Base-by-base conservation (phyloP, 2,888 invertebrate species). In the Hirudinaria manillensis region DNA sequence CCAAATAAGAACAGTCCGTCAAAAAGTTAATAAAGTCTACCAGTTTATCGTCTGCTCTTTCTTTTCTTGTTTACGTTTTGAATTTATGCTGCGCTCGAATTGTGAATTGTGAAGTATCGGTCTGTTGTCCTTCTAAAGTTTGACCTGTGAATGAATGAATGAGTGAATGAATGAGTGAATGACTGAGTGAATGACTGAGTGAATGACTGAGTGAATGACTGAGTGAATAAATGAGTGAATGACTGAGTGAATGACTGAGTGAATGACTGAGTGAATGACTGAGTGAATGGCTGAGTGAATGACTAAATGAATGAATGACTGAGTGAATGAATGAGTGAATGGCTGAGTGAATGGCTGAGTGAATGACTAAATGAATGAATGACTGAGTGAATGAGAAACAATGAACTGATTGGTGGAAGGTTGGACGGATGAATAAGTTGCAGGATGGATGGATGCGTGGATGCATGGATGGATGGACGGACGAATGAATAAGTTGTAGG, bases 401-500 rank as follows among this genome's bases (percentile, higher is more conserved):
- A 53, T 53, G 53, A 53, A 53, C 19, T 13, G 19, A 53, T 53
- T 13, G 53, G 19, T 53, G 53, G 53, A 53, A 16, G 53, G 53
- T 19, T 61, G 61, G 19, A 10, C 21, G 61, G 10, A 61, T 61
- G 29, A 19, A 6, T 61, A 10, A 1, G 29, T 29, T 13, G 53
- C 13, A 16, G 10, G 21, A 61, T 13, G 19, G n/a, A 61, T 61
- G 29, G 61, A 61, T 61, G 61, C 19, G 3, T 61, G 61, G 19
- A 13, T 61, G 61, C 1, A 61, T 61, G 61, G 61, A 61, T 61
- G 61, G 61, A 13, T 61, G 61, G n/a, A 21, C 21, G 61, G n/a
- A 2, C 21, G 61, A n/a, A 61, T 13, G 19, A n/a, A 21, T 61
- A n/a, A n/a, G n/a, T n/a, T n/a, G n/a, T n/a, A n/a, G 61, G n/a